Base-by-base conservation (phyloP, 1,140 invertebrate species). In the Epicauta chinensis region DNA sequence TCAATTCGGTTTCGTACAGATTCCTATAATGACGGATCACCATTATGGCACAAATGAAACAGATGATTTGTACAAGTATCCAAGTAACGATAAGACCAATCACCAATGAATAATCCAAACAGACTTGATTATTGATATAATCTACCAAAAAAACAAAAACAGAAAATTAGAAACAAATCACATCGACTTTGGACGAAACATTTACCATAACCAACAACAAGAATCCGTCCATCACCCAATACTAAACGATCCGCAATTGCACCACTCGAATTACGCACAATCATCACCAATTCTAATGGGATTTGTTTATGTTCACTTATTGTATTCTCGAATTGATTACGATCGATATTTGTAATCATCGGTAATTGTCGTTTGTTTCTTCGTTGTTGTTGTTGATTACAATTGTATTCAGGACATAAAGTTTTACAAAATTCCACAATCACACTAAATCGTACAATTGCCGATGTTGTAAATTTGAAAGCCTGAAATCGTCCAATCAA, bases 381-480 rank as follows among this genome's bases (percentile, higher is more conserved):
- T 51, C 23, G 57, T 34, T 48, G 55, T 60, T 36, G 15, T 50
- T 52, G 46, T 38, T 16, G 10, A 13, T 14, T 29, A 15, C 23
- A 23, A 30, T 37, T 48, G 52, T 65, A 65, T 5, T 62, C 56
- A 1, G 65, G 64, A 51, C 75, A 77, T 10, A 60, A 51, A 16
- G 62, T 58, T 34, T 62, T 40, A 51, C 75, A 77, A 59, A 75
- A 76, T 29, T 73, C 68, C 37, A 76, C 71, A 49, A 73, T 72
- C 0, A 76, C 72, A 51, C 74, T 75, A 38, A 77, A 76, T 51
- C 69, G 67, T 0, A 77, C 68, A 12, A 74, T 61, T 5, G 71
- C 65, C 0, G 71, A 72, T 3, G 73, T 69, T 0, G 73, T 66
- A 55, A 77, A 77, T 51, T 76, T 77, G 45, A 77, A 77, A 2